These are phyloP conservation scores for Ptychodera flava DNA, from an alignment of 35 echinoderm and acorn worm genomes.

Conservation along the genomic window DNA sequence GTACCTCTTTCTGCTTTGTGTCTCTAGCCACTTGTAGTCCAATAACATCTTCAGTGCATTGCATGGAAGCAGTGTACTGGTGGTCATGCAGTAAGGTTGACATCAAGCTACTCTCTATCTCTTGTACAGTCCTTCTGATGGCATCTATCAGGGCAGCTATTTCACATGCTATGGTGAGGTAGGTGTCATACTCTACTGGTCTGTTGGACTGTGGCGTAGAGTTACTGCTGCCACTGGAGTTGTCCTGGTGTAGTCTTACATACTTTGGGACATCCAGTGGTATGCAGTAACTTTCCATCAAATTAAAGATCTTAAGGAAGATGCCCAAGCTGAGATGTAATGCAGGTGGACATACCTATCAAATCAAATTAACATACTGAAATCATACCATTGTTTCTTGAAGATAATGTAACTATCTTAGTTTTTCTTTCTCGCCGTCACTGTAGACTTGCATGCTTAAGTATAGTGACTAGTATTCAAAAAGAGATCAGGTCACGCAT, in stretches of 20 bases:
- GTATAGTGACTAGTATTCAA: no score
- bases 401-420: not conserved
- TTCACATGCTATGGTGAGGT: not conserved
- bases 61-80: not conserved
- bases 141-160: not conserved
- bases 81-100: not conserved
- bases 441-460: no score
- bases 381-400: not conserved
- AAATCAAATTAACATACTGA: not conserved
- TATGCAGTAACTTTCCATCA: conserved; percentile 2
- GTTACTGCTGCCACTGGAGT: not conserved
- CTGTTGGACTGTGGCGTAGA: not conserved
- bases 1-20: not conserved
- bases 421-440: not conserved
- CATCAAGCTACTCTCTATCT: not conserved
- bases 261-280: not conserved
- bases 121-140: not conserved
- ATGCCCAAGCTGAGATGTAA: conserved; percentile 19
- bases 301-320: conserved; percentile 23
- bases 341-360: conserved; percentile 5
- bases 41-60: not conserved
- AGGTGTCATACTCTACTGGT: not conserved
- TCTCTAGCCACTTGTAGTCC: not conserved
- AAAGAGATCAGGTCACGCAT: not conserved
- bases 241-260: not conserved